Evolutionary conservation across 53 echinoderm and acorn worm species (phyloP), one percentile per base, ranked within the genome.

Genomic region (Henricia sp.): DNA sequence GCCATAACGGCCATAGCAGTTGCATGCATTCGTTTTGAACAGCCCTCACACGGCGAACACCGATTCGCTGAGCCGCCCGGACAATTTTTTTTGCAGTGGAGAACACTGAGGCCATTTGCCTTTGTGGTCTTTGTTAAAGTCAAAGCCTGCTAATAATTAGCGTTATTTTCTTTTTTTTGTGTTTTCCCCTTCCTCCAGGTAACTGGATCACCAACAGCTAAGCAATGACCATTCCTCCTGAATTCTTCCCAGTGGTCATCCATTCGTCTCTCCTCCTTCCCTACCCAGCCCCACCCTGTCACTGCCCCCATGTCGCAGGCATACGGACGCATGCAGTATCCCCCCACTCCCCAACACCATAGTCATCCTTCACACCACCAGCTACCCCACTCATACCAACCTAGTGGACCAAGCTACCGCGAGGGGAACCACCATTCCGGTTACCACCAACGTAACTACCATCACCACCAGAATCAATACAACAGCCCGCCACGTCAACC

Each of bases 251-350:
- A n/a, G 41, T 46, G 68, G 68, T 70, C 83, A 68, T 70, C 83
- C 70, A 68, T 17, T 55, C 68, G 3, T 69, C 69, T 69, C 25
- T 69, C 83, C 25, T 69, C 83, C 70, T 30, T 53, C 55, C 82
- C 82, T n/a, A 48, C 66, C 67, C 55, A 52, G 19, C 83, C 36
- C 19, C 54, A 42, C 53, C 32, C 28, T 23, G 68, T 25, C 69
- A 27, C 55, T 28, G 53, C 37, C 83, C 69, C 72, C 85, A 95
- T 95, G 95, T 95, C 95, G 70, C 95, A 95, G 88, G 85, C 87
- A 23, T 75, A 87, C 84, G 95, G 92, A 64, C 95, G 92, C 68
- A 91, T 95, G 86, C 92, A 95, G 83, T 92, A 95, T 39, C 88
- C 88, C 67, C 55, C 16, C 69, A 70, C 78, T 71, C 71, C 69